Percentiles rank a stretch among this genome's conserved stretches.
These are phyloP conservation scores for Jacana jacana DNA, from an alignment of 2,113 vertebrate species.

Conservation along the genomic window DNA sequence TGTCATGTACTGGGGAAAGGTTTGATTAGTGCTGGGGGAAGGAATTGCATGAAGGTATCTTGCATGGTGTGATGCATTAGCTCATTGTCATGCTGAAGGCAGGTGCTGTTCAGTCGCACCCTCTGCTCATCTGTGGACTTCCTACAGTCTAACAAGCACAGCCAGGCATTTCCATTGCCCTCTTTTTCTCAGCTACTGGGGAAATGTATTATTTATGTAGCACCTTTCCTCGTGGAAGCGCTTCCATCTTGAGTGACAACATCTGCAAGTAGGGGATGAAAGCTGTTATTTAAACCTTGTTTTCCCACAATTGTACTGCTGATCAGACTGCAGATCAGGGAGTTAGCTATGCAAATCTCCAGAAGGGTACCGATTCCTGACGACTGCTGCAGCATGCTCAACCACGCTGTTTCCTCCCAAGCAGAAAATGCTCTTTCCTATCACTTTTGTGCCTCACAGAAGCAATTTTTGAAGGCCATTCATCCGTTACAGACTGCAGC, in stretches of 20 bases:
- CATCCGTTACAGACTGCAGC: background rate
- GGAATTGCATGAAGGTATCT: background rate
- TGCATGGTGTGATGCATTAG: background rate
- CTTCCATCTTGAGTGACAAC: background rate
- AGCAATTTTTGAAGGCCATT: background rate
- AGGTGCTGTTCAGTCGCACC: background rate
- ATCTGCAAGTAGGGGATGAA: constrained; percentile 3
- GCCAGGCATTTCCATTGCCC: background rate
- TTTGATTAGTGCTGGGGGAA: background rate
- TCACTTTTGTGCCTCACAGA: background rate
- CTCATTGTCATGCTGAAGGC: background rate
- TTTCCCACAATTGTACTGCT: background rate
- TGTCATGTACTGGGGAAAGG: background rate
- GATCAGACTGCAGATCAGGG: background rate
- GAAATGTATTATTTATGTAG: constrained; percentile 1
- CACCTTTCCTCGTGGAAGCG: background rate
- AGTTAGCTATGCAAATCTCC: background rate
- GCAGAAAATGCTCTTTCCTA: constrained; percentile 12
- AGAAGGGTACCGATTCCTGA: background rate
- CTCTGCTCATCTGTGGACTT: background rate
- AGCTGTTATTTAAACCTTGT: background rate
- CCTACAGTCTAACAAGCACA: background rate
- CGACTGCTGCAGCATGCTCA: background rate
- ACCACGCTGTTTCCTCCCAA: background rate
- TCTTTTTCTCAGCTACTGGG: background rate